phyloP scores from a whole-genome alignment of 2,797 vertebrate genomes.

The Platyrinchus mystaceus region DNA sequence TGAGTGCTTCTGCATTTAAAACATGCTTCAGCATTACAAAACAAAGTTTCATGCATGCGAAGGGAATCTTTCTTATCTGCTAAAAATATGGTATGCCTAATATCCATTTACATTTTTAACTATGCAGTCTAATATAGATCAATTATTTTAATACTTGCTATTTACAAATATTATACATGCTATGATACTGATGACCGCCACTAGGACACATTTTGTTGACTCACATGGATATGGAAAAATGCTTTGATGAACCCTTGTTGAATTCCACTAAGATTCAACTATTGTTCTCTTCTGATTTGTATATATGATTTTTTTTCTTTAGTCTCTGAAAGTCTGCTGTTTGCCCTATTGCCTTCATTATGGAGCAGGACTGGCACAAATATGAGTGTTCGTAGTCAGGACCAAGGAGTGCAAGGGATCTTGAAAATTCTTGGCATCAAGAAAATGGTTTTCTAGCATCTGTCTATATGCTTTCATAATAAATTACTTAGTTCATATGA shows the following conservation, averaged over 20 bases:
- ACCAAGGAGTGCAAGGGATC: background rate
- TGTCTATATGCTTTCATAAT: background rate
- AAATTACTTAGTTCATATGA: background rate
- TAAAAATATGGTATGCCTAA: background rate
- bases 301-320: background rate
- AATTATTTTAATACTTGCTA: background rate
- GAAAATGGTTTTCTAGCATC: background rate
- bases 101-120: background rate
- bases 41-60: background rate
- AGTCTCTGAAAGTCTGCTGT: background rate
- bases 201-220: background rate
- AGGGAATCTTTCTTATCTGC: background rate
- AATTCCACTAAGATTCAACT: background rate
- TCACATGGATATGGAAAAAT: background rate
- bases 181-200: background rate
- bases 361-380: background rate
- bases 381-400: background rate
- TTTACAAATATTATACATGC: background rate
- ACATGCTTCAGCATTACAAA: background rate
- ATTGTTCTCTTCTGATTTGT: background rate
- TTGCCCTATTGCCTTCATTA: background rate
- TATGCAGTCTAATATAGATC: background rate
- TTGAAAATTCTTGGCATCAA: background rate
- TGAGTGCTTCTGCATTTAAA: background rate
- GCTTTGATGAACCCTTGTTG: background rate